phyloP scores from a whole-genome alignment of 2,888 invertebrate genomes.

The Ichneumon xanthorius region DNA sequence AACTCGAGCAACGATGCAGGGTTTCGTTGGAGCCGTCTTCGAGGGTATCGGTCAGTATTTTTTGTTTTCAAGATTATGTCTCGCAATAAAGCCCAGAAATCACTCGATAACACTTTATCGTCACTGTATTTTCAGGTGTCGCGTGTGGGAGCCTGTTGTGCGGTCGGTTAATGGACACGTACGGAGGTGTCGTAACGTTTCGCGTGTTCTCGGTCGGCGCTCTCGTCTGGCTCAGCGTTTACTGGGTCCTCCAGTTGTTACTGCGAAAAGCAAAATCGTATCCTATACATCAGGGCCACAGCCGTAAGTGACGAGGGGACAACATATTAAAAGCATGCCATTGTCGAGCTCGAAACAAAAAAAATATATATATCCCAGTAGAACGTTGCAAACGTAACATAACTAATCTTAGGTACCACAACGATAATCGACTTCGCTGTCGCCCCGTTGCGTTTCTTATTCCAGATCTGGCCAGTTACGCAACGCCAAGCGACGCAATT shows the following conservation, averaged over 20 bases:
- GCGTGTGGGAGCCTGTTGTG: constrained; percentile 92
- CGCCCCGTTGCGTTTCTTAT: constrained; percentile 69
- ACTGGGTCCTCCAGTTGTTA: constrained; percentile 80
- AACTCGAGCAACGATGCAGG: constrained; percentile 94
- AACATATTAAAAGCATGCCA: constrained; percentile 36
- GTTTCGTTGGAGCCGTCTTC: constrained; percentile 94
- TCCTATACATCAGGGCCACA: constrained; percentile 81
- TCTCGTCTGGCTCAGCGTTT: constrained; percentile 85
- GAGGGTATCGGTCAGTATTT: constrained; percentile 90
- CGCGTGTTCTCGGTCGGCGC: constrained; percentile 90
- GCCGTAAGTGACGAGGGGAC: constrained; percentile 80
- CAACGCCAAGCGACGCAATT: constrained; percentile 89
- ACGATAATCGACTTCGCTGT: constrained; percentile 34
- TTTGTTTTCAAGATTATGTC: constrained; percentile 19
- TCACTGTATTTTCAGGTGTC: constrained; percentile 86
- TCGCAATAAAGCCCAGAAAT: not conserved
- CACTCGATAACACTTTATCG: constrained; percentile 35
- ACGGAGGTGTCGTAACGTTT: constrained; percentile 90
- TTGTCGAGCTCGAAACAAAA: constrained; percentile 1
- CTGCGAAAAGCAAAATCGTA: constrained; percentile 79
- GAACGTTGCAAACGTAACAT: not conserved
- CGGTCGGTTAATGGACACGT: constrained; percentile 89
- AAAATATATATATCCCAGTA: not conserved
- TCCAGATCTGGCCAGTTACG: constrained; percentile 86
- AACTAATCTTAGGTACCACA: not conserved